A percentile compares a stretch with the other conserved stretches of the same genome.
Evolutionary conservation across 2,888 invertebrate genomes (phyloP).

Genomic region (Nyleta sp.): DNA sequence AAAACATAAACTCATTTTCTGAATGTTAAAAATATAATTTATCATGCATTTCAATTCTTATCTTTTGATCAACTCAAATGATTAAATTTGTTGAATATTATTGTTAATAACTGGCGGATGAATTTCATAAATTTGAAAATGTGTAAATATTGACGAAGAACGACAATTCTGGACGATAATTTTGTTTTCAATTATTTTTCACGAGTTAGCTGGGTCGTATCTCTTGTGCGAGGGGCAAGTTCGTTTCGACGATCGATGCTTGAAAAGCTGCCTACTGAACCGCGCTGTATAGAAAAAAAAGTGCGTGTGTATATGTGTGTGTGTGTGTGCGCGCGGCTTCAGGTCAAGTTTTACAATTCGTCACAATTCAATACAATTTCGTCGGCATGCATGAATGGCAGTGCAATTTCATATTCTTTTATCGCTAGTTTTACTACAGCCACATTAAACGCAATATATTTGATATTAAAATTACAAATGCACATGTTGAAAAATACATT

Average conservation of each 20-base stretch:
- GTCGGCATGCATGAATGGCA: conserved; percentile 32
- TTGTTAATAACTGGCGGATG: too few species aligned
- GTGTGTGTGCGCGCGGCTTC: conserved; percentile 33
- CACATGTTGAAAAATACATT: too few species aligned
- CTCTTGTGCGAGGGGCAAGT: conserved; percentile 29
- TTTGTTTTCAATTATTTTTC: conserved; percentile 58
- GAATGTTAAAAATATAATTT: too few species aligned
- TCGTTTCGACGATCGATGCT: conserved; percentile 51
- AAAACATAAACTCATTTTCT: too few species aligned
- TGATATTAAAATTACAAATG: not conserved
- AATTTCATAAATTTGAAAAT: too few species aligned
- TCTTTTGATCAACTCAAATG: too few species aligned
- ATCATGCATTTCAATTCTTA: too few species aligned
- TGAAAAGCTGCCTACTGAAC: conserved; percentile 51
- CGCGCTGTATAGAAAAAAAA: conserved; percentile 29
- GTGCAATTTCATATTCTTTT: conserved; percentile 49
- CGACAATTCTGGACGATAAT: conserved; percentile 23
- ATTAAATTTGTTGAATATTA: too few species aligned
- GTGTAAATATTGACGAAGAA: conserved; percentile 41
- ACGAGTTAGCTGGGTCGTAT: conserved; percentile 22
- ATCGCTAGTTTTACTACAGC: conserved; percentile 23
- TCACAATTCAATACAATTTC: conserved; percentile 53
- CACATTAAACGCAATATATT: not conserved
- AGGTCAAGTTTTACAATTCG: conserved; percentile 58
- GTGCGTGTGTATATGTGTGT: conserved; percentile 8